A percentile compares a stretch with the other conserved stretches of the same genome.
phyloP scores from a whole-genome alignment of 2,113 vertebrate species.

The Equus przewalskii region DNA sequence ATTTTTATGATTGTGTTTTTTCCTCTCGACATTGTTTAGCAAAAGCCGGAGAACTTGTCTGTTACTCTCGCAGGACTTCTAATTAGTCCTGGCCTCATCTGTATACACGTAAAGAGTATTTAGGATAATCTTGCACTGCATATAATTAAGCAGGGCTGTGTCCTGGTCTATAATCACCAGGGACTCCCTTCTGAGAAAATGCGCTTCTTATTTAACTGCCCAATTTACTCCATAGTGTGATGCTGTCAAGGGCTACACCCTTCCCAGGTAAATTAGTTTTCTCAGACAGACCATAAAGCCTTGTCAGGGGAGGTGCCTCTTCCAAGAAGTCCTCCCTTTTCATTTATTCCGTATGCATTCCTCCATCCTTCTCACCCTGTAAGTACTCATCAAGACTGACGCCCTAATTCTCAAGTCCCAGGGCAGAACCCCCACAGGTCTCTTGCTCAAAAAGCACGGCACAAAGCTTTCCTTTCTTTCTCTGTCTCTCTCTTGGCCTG shows the following conservation, averaged over 20 bases:
- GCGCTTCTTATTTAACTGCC: neutral
- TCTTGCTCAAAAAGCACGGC: neutral
- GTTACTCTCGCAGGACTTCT: neutral
- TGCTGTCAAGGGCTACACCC: neutral
- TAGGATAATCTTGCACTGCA: neutral
- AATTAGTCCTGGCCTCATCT: neutral
- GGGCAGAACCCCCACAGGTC: neutral
- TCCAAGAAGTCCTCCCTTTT: neutral
- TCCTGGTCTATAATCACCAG: slow-evolving; percentile 5
- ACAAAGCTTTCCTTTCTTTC: neutral
- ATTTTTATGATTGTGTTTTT: neutral
- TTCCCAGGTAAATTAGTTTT: neutral
- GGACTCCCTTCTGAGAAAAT: slow-evolving; percentile 44
- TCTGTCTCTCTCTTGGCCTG: neutral
- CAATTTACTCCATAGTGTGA: neutral
- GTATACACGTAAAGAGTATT: neutral
- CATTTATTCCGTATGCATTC: neutral
- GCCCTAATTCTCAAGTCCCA: neutral
- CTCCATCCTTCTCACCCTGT: neutral
- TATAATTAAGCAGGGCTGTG: slow-evolving; percentile 22
- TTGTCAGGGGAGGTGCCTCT: neutral
- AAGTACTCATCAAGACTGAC: neutral
- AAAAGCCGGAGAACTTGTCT: neutral
- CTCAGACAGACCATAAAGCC: slow-evolving; percentile 11
- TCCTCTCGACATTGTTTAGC: neutral